Conservation (phyloP, 2,797 vertebrate genomes). For the Coendou prehensilis region DNA sequence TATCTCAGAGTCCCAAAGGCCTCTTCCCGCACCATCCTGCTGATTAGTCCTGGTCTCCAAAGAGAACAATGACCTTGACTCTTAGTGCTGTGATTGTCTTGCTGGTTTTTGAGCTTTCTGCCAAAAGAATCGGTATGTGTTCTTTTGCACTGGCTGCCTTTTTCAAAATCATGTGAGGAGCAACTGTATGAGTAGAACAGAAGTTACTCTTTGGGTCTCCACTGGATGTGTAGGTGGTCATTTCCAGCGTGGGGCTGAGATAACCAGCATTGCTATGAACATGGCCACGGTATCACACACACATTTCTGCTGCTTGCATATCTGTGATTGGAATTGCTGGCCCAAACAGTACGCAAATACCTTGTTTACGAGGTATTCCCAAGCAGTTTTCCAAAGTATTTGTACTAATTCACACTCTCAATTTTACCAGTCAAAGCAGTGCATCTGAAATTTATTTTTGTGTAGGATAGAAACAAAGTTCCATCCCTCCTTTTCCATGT, state of each 20-base stretch:
- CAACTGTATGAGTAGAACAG: neutral
- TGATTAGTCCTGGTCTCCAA: neutral
- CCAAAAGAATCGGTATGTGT: neutral
- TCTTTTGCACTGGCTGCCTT: neutral
- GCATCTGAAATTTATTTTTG: neutral
- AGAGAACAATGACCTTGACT: neutral
- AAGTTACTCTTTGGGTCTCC: neutral
- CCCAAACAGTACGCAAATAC: neutral
- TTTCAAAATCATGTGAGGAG: neutral
- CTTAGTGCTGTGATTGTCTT: neutral
- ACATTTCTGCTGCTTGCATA: neutral
- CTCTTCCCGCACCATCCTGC: neutral
- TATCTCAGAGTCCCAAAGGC: neutral
- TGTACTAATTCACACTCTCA: neutral
- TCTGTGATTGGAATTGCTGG: neutral
- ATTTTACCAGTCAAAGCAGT: neutral
- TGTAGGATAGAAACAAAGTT: neutral
- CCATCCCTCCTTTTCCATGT: neutral
- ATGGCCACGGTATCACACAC: neutral
- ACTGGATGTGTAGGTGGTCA: neutral
- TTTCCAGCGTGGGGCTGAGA: neutral
- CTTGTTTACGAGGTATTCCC: neutral
- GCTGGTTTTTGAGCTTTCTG: neutral
- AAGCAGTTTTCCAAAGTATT: neutral
- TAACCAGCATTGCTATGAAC: neutral